Base-by-base conservation (phyloP, 2,888 invertebrate genomes). In the Dicyrtoma fusca region DNA sequence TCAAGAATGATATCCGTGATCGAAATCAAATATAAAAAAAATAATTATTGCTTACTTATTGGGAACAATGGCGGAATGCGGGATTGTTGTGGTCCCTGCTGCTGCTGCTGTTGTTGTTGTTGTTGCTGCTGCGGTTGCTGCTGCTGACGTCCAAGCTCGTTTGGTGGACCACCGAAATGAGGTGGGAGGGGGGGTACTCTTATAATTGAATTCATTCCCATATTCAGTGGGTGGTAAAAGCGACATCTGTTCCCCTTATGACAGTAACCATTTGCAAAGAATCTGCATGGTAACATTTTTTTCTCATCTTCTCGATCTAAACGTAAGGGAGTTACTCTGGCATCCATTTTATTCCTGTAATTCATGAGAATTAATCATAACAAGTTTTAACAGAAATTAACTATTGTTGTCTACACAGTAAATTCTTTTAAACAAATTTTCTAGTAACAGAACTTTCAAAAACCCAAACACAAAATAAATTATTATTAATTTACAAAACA, bases 211-310 rank as follows among this genome's bases (percentile, higher is more conserved):
- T 55, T 57, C 51, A 74, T 45, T 6, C 42, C 53, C 2, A 71
- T 69, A 13, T 75, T 66, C 26, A 73, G 42, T 42, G 80, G 80
- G 72, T 80, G 80, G 44, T 78, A 80, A 55, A 78, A 80, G 1
- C 79, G 68, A 49, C 80, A 80, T 10, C 80, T 75, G 44, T 70
- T 74, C 14, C 79, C 80, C 62, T 75, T 76, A 44, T 78, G 77
- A 59, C 79, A 80, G 23, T 76, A 79, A 47, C 74, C 73, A 63
- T 69, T 69, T 19, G 77, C 69, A 57, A 77, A 79, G 73, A 77
- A 79, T 10, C 80, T 75, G 73, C 80, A 80, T 1, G 80, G 80
- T 14, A 80, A 74, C 80, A 80, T 80, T 26, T 75, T 74, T 70
- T 77, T 73, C 61, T 80, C 80, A 57, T 80, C 80, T 23, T 80